Percentiles rank a stretch among this genome's conserved stretches.
These are phyloP conservation scores for Radopholus similis DNA, from an alignment of 1,140 invertebrate genomes.

Conservation along the genomic window DNA sequence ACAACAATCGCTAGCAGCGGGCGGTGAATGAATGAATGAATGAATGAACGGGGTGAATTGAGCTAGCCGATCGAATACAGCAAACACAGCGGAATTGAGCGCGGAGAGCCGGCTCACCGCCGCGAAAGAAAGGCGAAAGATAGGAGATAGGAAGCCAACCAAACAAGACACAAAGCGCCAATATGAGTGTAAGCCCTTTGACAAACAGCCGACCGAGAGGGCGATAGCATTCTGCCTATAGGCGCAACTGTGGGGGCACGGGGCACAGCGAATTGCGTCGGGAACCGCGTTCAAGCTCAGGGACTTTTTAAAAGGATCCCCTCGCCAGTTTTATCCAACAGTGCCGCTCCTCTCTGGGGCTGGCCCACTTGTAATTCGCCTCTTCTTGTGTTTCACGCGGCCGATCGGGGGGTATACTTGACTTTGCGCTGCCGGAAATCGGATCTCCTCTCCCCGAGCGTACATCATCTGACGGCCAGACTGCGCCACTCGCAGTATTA, in stretches of 20 bases:
- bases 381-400: neutral
- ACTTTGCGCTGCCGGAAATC: neutral
- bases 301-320: neutral
- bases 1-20: neutral
- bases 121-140: neutral
- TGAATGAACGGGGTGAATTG: neutral
- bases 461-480: too few relatives aligned
- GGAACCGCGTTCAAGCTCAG: neutral
- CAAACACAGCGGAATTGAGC: neutral
- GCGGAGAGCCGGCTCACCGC: neutral
- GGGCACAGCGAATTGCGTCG: neutral
- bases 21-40: neutral
- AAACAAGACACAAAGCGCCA: neutral
- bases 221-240: neutral
- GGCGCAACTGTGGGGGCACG: neutral
- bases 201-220: constrained; percentile 1
- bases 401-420: neutral
- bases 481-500: too few relatives aligned
- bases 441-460: neutral
- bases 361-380: neutral
- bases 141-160: neutral
- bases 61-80: neutral
- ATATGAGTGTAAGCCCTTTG: constrained; percentile 1
- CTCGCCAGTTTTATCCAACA: neutral
- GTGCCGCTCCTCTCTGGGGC: neutral